These are phyloP conservation scores for Ibycter americanus DNA, from an alignment of 2,797 vertebrate genomes.

Conservation along the genomic window DNA sequence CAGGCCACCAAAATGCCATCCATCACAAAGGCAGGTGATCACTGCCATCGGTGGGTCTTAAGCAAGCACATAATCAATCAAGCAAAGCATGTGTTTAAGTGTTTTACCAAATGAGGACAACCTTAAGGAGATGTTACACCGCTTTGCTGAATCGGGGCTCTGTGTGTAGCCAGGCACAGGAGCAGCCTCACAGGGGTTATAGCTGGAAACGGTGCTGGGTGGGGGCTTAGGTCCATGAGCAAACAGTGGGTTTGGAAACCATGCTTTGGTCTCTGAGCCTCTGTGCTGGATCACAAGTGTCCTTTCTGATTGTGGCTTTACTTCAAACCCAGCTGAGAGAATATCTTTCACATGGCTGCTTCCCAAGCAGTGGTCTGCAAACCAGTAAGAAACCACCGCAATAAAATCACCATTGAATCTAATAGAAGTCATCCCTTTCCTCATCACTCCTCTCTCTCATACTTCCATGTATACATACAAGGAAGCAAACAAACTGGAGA, in stretches of 20 bases:
- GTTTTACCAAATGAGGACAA: neutral
- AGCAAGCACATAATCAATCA: neutral
- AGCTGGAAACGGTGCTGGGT: accelerated
- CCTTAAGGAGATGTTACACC: neutral
- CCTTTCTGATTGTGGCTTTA: neutral
- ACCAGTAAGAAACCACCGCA: neutral
- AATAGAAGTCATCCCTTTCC: neutral
- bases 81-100: neutral
- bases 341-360: neutral
- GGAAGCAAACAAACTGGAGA: neutral
- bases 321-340: neutral
- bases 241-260: neutral
- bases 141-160: neutral
- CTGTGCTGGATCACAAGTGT: neutral
- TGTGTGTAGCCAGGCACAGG: neutral
- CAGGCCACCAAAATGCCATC: neutral
- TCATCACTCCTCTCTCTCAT: neutral
- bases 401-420: neutral
- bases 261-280: neutral
- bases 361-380: neutral
- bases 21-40: too few relatives aligned
- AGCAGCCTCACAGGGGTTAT: neutral
- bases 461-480: neutral
- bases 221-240: neutral
- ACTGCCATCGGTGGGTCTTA: neutral